phyloP scores from a whole-genome alignment of 2,888 invertebrate species.

The Acrocyrtus sp. region DNA sequence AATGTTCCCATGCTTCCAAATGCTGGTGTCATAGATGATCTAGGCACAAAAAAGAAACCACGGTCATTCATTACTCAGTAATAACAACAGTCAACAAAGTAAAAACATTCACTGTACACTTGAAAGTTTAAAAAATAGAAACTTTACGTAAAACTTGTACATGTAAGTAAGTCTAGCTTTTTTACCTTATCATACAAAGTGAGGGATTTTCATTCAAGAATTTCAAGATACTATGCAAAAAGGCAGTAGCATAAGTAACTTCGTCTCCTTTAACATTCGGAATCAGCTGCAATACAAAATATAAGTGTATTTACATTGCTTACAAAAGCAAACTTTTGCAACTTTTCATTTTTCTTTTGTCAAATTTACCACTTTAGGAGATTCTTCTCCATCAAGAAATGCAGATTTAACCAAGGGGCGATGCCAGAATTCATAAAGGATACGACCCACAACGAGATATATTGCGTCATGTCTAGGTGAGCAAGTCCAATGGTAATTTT shows the following conservation, averaged over 20 bases:
- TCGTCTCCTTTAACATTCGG: conserved; percentile 60
- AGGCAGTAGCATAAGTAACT: conserved; percentile 60
- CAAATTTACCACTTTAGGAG: conserved; percentile 53
- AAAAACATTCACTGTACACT: too few species aligned
- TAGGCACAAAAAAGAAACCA: too few species aligned
- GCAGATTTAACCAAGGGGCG: conserved; percentile 68
- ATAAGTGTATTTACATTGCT: not conserved
- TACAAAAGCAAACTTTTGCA: too few species aligned
- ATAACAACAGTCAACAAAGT: too few species aligned
- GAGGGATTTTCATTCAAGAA: conserved; percentile 61
- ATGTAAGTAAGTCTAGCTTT: too few species aligned
- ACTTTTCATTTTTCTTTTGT: too few species aligned
- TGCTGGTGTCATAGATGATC: conserved; percentile 12
- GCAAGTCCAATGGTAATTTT: conserved; percentile 63
- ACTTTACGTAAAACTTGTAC: too few species aligned
- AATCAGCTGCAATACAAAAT: conserved; percentile 44
- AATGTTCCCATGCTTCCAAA: conserved; percentile 28
- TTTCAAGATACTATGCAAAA: conserved; percentile 56
- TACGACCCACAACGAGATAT: conserved; percentile 88
- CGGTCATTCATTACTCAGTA: too few species aligned
- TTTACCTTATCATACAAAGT: conserved; percentile 57
- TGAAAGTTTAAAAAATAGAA: not conserved
- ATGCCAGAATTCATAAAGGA: conserved; percentile 90
- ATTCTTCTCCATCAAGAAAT: conserved; percentile 31
- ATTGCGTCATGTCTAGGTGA: conserved; percentile 94